phyloP scores from a whole-genome alignment of 2,888 invertebrate species.

The Drosophila anceps region DNA sequence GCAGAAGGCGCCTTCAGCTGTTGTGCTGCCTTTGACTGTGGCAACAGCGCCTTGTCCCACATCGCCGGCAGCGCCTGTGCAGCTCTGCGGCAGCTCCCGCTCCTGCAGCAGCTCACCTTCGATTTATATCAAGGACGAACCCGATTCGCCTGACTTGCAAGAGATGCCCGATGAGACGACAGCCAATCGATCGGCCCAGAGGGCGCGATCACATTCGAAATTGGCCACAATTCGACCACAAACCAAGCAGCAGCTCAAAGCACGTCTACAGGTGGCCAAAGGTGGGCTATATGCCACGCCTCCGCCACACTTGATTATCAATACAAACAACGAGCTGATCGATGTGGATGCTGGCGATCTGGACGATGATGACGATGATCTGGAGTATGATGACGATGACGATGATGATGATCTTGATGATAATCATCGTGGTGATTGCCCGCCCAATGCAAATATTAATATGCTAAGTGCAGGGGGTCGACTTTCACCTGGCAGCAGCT shows the following conservation, averaged over 20 bases:
- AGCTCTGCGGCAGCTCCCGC: slow-evolving; percentile 62
- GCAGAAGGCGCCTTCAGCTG: slow-evolving; percentile 46
- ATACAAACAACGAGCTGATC: slow-evolving; percentile 73
- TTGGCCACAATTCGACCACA: slow-evolving; percentile 65
- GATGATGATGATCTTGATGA: slow-evolving; percentile 58
- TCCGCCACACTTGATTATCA: slow-evolving; percentile 64
- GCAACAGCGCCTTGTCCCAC: slow-evolving; percentile 10
- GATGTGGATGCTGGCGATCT: slow-evolving; percentile 74
- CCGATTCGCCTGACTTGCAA: slow-evolving; percentile 55
- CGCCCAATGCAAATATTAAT: slow-evolving; percentile 40
- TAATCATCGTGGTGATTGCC: slow-evolving; percentile 12
- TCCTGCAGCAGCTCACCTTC: slow-evolving; percentile 83
- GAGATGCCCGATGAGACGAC: slow-evolving; percentile 29
- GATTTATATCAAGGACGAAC: slow-evolving; percentile 83
- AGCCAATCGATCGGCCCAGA: slow-evolving; percentile 13
- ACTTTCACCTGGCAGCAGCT: slow-evolving; percentile 62
- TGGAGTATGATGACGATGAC: slow-evolving; percentile 65
- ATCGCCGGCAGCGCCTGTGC: slow-evolving; percentile 47
- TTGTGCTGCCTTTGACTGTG: slow-evolving; percentile 12
- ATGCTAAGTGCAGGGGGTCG: slow-evolving; percentile 48
- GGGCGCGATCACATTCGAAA: slow-evolving; percentile 33
- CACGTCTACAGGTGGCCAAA: slow-evolving; percentile 50
- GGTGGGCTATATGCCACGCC: slow-evolving; percentile 55
- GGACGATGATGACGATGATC: slow-evolving; percentile 68
- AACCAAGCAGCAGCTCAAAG: slow-evolving; percentile 70